Evolutionary conservation across 2,888 invertebrate genomes (phyloP).

Genomic region (Tachina fera): DNA sequence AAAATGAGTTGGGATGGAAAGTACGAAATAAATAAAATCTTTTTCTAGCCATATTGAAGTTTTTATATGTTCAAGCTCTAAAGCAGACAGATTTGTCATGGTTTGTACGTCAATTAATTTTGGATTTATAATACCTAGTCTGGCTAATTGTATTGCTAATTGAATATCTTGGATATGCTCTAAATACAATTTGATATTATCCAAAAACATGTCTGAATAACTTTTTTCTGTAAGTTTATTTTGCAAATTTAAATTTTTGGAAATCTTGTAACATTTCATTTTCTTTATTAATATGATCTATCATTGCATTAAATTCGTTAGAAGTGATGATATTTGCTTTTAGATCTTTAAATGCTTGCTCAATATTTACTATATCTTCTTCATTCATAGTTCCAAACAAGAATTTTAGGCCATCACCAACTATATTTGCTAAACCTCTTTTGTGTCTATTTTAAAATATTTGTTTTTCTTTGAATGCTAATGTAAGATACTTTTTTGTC

Average conservation of each 20-base stretch:
- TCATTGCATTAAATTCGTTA: slow-evolving; percentile 30
- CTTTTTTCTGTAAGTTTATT: too few species aligned
- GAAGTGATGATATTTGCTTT: slow-evolving; percentile 10
- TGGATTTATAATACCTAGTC: slow-evolving; percentile 31
- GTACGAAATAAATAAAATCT: slow-evolving; percentile 34
- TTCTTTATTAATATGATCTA: slow-evolving; percentile 26
- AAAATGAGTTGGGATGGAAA: slow-evolving; percentile 21
- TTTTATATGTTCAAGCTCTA: background rate
- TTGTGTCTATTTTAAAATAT: background rate
- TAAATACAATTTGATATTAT: slow-evolving; percentile 24
- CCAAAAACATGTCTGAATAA: too few species aligned
- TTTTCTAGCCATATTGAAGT: slow-evolving; percentile 25
- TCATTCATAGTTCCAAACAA: slow-evolving; percentile 1
- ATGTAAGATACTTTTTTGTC: background rate
- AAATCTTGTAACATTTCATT: slow-evolving; percentile 6
- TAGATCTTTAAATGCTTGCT: slow-evolving; percentile 5
- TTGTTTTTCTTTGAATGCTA: too few species aligned
- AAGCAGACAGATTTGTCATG: background rate
- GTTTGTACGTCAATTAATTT: slow-evolving; percentile 28
- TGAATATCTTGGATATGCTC: slow-evolving; percentile 42
- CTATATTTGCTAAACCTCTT: slow-evolving; percentile 16
- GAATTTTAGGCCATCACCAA: slow-evolving; percentile 3
- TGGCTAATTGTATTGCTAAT: slow-evolving; percentile 27
- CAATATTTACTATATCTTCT: slow-evolving; percentile 21
- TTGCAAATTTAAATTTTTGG: background rate